Evolutionary conservation across 2,888 invertebrate species (phyloP).

Genomic region (Lydus trimaculatus): DNA sequence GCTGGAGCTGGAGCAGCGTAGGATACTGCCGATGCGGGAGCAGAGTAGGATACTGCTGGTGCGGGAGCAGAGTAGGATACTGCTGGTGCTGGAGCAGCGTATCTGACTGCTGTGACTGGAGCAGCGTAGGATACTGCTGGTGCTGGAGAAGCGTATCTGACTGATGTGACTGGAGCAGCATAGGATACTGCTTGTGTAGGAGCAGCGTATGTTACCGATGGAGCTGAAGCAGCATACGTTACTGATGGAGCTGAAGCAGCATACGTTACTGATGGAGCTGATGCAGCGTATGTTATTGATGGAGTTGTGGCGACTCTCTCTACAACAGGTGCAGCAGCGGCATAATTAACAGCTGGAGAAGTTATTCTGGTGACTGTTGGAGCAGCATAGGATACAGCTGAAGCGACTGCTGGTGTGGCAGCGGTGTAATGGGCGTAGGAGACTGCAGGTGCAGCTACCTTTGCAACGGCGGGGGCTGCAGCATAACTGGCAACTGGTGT

Average conservation of each 20-base stretch:
- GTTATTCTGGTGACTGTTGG: conserved; percentile 17
- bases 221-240: conserved; percentile 26
- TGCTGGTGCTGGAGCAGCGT: conserved; percentile 23
- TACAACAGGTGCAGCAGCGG: too few species aligned
- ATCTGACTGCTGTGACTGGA: conserved; percentile 9
- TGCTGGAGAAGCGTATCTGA: conserved; percentile 18
- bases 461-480: conserved; percentile 34
- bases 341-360: conserved; percentile 34
- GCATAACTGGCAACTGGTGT: conserved; percentile 28
- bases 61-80: conserved; percentile 27
- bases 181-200: conserved; percentile 35
- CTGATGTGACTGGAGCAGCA: not conserved
- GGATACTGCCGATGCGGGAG: conserved; percentile 48
- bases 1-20: conserved; percentile 41
- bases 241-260: conserved; percentile 33
- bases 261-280: conserved; percentile 51
- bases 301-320: too few species aligned
- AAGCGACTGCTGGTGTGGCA: conserved; percentile 38
- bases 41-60: conserved; percentile 30
- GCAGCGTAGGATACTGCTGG: conserved; percentile 31
- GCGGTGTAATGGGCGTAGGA: conserved; percentile 10
- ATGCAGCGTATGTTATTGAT: conserved; percentile 52
- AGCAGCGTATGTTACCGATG: conserved; percentile 24
- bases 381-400: conserved; percentile 26
- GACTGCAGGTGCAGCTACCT: not conserved